Evolutionary conservation across 2,113 vertebrate species (phyloP).

Genomic region (Poeciliopsis occidentalis): DNA sequence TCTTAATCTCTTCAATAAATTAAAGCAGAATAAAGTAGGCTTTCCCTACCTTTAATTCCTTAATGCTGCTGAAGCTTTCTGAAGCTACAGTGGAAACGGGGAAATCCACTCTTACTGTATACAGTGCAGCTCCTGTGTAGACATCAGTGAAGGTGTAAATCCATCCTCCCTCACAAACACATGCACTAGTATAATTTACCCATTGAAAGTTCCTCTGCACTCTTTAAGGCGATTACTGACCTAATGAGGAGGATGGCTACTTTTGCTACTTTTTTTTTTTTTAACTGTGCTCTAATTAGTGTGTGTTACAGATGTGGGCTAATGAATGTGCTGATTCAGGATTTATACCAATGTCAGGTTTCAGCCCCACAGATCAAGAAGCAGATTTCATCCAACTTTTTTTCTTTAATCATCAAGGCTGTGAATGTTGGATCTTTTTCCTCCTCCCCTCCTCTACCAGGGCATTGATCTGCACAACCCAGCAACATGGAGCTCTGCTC

Average conservation of each 20-base stretch:
- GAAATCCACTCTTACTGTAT: constrained; percentile 50
- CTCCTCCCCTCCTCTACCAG: constrained; percentile 1
- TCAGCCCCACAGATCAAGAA: constrained; percentile 37
- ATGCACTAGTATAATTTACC: constrained; percentile 25
- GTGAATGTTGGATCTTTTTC: background rate
- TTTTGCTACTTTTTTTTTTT: constrained; percentile 10
- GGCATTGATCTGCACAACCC: constrained; percentile 16
- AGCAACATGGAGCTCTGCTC: constrained; percentile 10
- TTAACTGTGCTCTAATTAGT: constrained; percentile 64
- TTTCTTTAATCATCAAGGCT: constrained; percentile 18
- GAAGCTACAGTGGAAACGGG: constrained; percentile 45
- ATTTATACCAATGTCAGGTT: constrained; percentile 51
- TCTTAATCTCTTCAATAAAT: constrained; percentile 63
- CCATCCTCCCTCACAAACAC: constrained; percentile 35
- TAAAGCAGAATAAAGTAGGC: constrained; percentile 56
- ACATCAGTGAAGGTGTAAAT: constrained; percentile 36
- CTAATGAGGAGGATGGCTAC: constrained; percentile 72
- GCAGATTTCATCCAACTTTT: constrained; percentile 16
- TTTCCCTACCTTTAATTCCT: constrained; percentile 63
- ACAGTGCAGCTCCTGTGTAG: constrained; percentile 32
- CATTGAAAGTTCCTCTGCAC: constrained; percentile 45
- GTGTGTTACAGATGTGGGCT: constrained; percentile 61
- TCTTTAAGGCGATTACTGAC: constrained; percentile 72
- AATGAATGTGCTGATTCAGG: constrained; percentile 72
- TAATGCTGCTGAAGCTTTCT: constrained; percentile 63